Percentiles rank a stretch among this genome's conserved stretches.
phyloP scores from a whole-genome alignment of 2,797 vertebrate species.

The Arrhamphus sclerolepis region DNA sequence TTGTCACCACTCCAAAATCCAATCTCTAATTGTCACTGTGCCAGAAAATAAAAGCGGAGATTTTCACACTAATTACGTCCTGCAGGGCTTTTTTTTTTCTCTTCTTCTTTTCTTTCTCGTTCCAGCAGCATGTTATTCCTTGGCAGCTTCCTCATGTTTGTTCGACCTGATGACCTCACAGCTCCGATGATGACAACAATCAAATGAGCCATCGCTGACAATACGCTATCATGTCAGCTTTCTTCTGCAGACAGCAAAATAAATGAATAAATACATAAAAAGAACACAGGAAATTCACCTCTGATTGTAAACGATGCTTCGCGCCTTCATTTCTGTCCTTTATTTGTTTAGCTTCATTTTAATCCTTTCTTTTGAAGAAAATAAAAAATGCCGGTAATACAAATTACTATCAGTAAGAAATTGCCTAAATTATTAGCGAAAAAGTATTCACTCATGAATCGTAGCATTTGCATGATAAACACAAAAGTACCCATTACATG shows the following conservation, averaged over 20 bases:
- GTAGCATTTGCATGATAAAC: too few species aligned
- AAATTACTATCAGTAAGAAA: too few species aligned
- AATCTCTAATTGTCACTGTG: constrained; percentile 32
- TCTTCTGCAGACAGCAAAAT: not conserved
- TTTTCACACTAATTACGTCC: constrained; percentile 75
- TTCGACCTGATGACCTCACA: constrained; percentile 59
- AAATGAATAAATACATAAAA: too few species aligned
- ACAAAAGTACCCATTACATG: too few species aligned
- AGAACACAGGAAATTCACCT: not conserved
- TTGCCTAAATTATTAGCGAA: too few species aligned
- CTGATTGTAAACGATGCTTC: too few species aligned
- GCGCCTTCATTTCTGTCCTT: too few species aligned
- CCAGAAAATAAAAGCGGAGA: constrained; percentile 40
- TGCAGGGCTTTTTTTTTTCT: constrained; percentile 35
- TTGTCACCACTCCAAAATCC: too few species aligned
- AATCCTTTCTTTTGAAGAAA: too few species aligned
- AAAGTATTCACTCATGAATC: too few species aligned
- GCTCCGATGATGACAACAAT: constrained; percentile 54
- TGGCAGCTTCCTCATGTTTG: constrained; percentile 66
- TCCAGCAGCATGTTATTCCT: constrained; percentile 33
- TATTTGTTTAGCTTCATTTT: too few species aligned
- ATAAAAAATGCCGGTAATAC: too few species aligned
- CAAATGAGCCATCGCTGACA: constrained; percentile 62
- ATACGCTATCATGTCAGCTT: constrained; percentile 18
- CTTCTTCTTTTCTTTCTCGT: not conserved